A percentile compares a stretch with the other conserved stretches of the same genome.
phyloP scores from a whole-genome alignment of 2,113 vertebrate species.

The Fulica atra region DNA sequence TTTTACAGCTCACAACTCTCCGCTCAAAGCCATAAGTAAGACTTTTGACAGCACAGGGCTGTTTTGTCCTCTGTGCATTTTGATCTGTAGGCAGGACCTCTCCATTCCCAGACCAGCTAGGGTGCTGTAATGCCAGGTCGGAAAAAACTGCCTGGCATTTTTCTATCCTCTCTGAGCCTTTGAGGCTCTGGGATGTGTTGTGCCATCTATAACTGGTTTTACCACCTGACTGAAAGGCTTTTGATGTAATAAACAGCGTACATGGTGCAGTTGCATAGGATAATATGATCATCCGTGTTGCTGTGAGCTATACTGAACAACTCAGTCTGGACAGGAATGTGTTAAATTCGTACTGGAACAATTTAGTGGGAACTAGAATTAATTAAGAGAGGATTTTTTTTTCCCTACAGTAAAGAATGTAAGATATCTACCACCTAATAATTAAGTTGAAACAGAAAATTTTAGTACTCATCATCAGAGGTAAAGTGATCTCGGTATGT shows the following conservation, averaged over 20 bases:
- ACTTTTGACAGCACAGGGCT: background rate
- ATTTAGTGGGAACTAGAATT: background rate
- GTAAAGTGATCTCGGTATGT: background rate
- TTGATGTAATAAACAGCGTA: background rate
- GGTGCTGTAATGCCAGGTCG: background rate
- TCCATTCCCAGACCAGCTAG: background rate
- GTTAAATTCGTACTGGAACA: background rate
- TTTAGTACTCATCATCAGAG: background rate
- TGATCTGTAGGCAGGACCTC: background rate
- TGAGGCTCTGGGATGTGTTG: background rate
- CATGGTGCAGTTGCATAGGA: background rate
- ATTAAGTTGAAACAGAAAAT: background rate
- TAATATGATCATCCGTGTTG: background rate
- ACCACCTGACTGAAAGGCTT: background rate
- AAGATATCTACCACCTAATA: background rate
- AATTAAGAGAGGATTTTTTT: background rate
- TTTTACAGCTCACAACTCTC: background rate
- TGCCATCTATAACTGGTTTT: background rate
- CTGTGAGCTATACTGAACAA: background rate
- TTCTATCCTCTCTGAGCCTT: background rate
- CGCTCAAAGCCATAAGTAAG: background rate
- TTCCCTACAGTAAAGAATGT: background rate
- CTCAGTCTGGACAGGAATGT: background rate
- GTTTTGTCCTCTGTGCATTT: background rate
- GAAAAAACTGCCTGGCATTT: background rate